Evolutionary conservation across 2,113 vertebrate genomes (phyloP).

Genomic region (Pterocles burchelli): DNA sequence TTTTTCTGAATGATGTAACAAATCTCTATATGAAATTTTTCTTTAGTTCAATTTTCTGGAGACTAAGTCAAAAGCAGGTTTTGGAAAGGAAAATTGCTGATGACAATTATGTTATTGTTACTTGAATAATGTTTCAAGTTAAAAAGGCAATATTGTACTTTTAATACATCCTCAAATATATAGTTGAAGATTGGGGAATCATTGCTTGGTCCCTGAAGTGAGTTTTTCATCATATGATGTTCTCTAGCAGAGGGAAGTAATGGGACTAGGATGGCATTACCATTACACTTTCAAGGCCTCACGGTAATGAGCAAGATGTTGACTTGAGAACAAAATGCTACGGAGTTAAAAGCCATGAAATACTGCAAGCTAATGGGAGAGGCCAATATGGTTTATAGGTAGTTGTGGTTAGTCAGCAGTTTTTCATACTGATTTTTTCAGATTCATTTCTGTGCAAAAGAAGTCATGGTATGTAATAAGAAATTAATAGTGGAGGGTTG

Average conservation of each 20-base stretch:
- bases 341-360: background rate
- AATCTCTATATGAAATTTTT: background rate
- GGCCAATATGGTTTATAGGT: background rate
- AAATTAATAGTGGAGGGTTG: background rate
- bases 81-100: background rate
- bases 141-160: background rate
- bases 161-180: background rate
- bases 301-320: background rate
- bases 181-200: conserved; percentile 76
- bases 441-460: background rate
- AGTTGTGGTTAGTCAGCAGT: background rate
- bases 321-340: background rate
- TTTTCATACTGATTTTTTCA: background rate
- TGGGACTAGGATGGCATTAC: background rate
- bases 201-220: conserved; percentile 77
- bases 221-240: conserved; percentile 75
- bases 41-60: background rate
- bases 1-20: background rate
- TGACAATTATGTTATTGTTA: too few relatives aligned
- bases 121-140: background rate
- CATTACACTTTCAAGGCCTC: background rate
- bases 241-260: conserved; percentile 75
- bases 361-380: background rate
- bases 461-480: background rate
- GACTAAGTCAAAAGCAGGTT: background rate